phyloP scores from a whole-genome alignment of 2,113 vertebrate species.

The Progne subis region DNA sequence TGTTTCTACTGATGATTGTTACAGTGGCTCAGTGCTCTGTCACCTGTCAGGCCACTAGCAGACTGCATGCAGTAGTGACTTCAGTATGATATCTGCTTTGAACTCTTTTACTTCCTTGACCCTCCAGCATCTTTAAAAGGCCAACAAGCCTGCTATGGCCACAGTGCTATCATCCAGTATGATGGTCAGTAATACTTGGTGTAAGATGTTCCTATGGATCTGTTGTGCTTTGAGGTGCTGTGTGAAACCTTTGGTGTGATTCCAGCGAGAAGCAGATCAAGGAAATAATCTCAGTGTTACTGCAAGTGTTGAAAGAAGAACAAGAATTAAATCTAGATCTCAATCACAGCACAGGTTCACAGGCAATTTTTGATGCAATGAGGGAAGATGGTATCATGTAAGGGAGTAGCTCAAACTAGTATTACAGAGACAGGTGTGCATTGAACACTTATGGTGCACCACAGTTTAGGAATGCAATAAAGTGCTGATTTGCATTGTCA shows the following conservation, averaged over 20 bases:
- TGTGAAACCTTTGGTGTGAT: not conserved
- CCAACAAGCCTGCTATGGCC: not conserved
- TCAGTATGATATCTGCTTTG: not conserved
- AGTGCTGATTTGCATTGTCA: not conserved
- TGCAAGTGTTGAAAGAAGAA: not conserved
- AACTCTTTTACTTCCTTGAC: not conserved
- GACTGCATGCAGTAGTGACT: not conserved
- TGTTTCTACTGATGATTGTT: not conserved
- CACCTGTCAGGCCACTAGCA: not conserved
- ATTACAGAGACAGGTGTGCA: not conserved
- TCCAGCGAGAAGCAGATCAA: not conserved
- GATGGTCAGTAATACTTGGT: not conserved
- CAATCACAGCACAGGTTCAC: not conserved
- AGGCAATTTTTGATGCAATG: not conserved
- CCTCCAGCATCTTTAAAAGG: not conserved
- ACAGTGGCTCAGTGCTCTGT: not conserved
- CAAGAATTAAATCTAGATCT: not conserved
- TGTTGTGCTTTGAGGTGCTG: not conserved
- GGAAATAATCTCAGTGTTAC: not conserved
- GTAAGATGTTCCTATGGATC: not conserved
- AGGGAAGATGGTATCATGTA: not conserved
- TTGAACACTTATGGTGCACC: not conserved
- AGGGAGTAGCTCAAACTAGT: not conserved
- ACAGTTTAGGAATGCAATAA: not conserved
- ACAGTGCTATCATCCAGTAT: accelerated